Conservation (phyloP, 2,888 invertebrate genomes). For the Campoplex capitator region DNA sequence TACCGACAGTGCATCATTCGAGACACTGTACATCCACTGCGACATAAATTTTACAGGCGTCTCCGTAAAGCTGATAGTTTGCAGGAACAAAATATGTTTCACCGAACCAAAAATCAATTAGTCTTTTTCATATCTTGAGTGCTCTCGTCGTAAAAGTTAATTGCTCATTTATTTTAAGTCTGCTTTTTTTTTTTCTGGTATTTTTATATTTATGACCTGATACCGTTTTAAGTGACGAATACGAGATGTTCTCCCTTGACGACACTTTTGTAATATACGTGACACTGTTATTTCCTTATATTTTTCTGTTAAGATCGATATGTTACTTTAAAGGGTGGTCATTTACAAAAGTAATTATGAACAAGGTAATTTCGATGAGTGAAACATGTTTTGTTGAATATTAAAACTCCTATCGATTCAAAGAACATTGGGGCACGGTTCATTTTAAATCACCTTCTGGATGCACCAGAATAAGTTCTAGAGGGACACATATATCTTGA, state of each 20-base stretch:
- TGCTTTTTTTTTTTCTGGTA: neutral
- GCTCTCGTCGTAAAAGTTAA: neutral
- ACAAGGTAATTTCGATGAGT: neutral
- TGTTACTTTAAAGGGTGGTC: no score
- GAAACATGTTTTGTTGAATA: neutral
- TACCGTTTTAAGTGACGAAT: neutral
- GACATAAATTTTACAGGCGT: conserved; percentile 8
- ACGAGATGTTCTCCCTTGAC: neutral
- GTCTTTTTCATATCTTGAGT: neutral
- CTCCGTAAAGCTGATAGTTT: conserved; percentile 1
- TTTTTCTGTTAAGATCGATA: neutral
- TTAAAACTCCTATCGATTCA: neutral
- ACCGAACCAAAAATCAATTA: conserved; percentile 9
- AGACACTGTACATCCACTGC: conserved; percentile 9
- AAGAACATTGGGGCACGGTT: neutral
- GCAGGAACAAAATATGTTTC: conserved; percentile 17
- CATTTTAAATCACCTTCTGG: neutral
- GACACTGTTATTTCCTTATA: neutral
- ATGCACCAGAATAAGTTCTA: neutral
- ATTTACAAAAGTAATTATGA: neutral
- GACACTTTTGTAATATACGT: neutral
- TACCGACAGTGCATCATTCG: conserved; percentile 4
- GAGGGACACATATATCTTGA: no score
- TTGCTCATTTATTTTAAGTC: neutral
- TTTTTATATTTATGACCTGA: neutral